Base-by-base conservation (phyloP, 2,113 vertebrate genomes). In the Eulacestoma nigropectus region DNA sequence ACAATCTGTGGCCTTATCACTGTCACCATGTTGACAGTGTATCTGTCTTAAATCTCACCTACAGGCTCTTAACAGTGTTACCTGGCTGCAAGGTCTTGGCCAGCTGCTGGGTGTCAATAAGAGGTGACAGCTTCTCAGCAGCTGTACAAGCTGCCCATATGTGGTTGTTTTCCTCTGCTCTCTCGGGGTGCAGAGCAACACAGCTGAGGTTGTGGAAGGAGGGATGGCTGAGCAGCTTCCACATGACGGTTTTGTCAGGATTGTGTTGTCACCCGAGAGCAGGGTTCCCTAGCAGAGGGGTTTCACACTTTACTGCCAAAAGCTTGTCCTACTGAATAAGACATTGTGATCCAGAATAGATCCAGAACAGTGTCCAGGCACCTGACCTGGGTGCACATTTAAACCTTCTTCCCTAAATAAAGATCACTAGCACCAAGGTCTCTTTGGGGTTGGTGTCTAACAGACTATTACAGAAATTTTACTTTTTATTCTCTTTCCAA, bases 51-150 rank as follows among this genome's bases (percentile, higher is more conserved):
- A 94, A 39, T 87, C 86, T 95, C 77, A 94, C 95, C 94, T 96
- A 77, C 69, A 70, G 79, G 64, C 75, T 94, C 87, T 89, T 85
- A 92, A 69, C 89, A 96, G 65, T 35, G 4, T 97, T 97, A 94
- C 89, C 88, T 97, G 95, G 86, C 84, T 97, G 90, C 83, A 65
- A 94, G 90, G 95, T 86, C 96, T 83, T 80, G 93, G 82, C 83
- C 80, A 87, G 96, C 91, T 95, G 88, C 88, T 96, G 70, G 26
- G 13, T 74, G 52, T 87, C 94, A 95, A 27, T 94, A 78, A 87
- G 90, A 93, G 87, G 65, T 85, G 88, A 89, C 86, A 87, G 44
- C 65, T 86, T 93, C 59, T 72, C 56, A 70, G 22, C 12, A 8
- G 60, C 50, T 57, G 73, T 47, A 57, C 27, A 19, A 44, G 53